Percentiles rank a stretch among this genome's conserved stretches.
phyloP scores from a whole-genome alignment of 1,140 invertebrate genomes.

The Galleria mellonella region DNA sequence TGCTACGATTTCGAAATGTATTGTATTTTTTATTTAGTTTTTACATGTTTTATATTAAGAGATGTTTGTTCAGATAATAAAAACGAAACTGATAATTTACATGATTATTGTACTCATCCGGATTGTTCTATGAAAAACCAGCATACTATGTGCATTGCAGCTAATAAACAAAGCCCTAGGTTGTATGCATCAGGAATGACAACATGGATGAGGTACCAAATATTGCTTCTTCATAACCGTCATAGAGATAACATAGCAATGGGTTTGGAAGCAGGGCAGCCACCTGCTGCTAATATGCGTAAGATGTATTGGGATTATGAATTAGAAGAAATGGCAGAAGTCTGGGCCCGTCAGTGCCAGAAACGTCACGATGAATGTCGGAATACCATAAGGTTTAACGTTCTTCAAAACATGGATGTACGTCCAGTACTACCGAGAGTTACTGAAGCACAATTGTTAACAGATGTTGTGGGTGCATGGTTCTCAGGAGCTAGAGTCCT shows the following conservation, averaged over 20 bases:
- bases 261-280: conserved; percentile 57
- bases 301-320: conserved; percentile 68
- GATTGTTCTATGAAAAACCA: conserved; percentile 56
- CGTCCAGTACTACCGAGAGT: conserved; percentile 43
- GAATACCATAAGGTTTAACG: conserved; percentile 58
- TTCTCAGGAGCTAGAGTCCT: conserved; percentile 51
- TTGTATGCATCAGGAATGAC: conserved; percentile 60
- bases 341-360: conserved; percentile 61
- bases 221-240: conserved; percentile 52
- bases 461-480: conserved; percentile 57
- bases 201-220: conserved; percentile 59
- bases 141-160: conserved; percentile 51
- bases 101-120: conserved; percentile 52
- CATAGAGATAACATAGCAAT: conserved; percentile 62
- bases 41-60: conserved; percentile 20
- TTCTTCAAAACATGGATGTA: conserved; percentile 61
- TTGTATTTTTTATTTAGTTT: conserved; percentile 33
- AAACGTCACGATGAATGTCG: conserved; percentile 61
- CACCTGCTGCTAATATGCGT: conserved; percentile 59
- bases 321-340: conserved; percentile 55
- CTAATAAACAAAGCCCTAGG: conserved; percentile 39
- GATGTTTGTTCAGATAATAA: conserved; percentile 12
- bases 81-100: not conserved
- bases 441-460: conserved; percentile 54
- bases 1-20: conserved; percentile 21